A percentile compares a stretch with the other conserved stretches of the same genome.
These are phyloP conservation scores for Chloroclysta siterata DNA, from an alignment of 2,888 invertebrate genomes.

Conservation along the genomic window DNA sequence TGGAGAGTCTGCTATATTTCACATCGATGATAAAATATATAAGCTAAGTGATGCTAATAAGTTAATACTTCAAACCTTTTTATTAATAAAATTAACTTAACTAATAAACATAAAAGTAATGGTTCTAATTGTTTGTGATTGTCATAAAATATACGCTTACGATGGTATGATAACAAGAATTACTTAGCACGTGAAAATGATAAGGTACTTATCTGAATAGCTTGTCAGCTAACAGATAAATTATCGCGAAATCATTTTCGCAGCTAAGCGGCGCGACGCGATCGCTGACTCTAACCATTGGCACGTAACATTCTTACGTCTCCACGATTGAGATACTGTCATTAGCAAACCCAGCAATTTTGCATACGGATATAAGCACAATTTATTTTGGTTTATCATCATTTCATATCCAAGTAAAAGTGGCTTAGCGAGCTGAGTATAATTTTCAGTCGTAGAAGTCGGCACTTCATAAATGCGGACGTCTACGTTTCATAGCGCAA, in stretches of 20 bases:
- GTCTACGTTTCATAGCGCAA: slow-evolving; percentile 5
- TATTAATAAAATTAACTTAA: no score
- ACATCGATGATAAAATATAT: no score
- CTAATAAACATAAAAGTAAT: not conserved
- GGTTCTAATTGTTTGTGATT: slow-evolving; percentile 1
- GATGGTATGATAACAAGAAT: slow-evolving; percentile 5
- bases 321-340: slow-evolving; percentile 53
- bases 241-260: slow-evolving; percentile 54
- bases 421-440: slow-evolving; percentile 1
- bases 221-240: slow-evolving; percentile 52
- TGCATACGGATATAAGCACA: slow-evolving; percentile 31
- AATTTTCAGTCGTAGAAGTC: slow-evolving; percentile 12
- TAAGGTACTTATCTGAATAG: slow-evolving; percentile 29
- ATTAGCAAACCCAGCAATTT: slow-evolving; percentile 41
- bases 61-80: no score
- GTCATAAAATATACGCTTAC: slow-evolving; percentile 13
- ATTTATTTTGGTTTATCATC: slow-evolving; percentile 19
- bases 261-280: slow-evolving; percentile 37
- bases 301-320: slow-evolving; percentile 50
- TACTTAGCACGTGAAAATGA: slow-evolving; percentile 24
- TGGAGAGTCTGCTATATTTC: no score
- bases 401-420: slow-evolving; percentile 17
- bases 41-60: no score
- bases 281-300: slow-evolving; percentile 37
- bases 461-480: slow-evolving; percentile 9